Conservation (phyloP, 2,797 vertebrate genomes). For the Catharus ustulatus region DNA sequence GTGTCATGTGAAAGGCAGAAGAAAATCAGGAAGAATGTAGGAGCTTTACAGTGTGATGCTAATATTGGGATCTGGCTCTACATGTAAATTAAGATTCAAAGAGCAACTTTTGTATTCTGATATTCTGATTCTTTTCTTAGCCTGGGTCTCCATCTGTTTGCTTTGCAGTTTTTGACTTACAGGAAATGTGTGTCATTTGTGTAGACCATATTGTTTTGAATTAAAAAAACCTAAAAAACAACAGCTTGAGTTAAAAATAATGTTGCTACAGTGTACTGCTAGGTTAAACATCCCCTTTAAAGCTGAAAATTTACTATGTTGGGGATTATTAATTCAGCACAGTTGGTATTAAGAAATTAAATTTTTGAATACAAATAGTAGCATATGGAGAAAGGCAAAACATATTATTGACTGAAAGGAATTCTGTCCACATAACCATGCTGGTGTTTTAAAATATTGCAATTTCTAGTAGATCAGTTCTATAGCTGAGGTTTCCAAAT, state of each 20-base stretch:
- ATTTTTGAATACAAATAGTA: slow-evolving; percentile 19
- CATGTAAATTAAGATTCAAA: background rate
- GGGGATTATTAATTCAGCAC: slow-evolving; percentile 10
- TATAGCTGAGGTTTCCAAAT: background rate
- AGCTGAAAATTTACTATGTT: background rate
- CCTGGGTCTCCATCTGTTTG: slow-evolving; percentile 21
- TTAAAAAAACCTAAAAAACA: background rate
- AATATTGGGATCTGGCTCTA: background rate
- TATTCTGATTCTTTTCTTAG: background rate
- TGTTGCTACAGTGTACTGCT: background rate
- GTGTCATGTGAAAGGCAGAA: background rate
- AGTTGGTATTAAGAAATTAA: slow-evolving; percentile 19
- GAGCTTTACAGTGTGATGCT: background rate
- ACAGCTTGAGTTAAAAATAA: background rate
- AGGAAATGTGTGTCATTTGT: slow-evolving; percentile 1
- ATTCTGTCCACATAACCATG: background rate
- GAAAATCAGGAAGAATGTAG: background rate
- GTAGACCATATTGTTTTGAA: background rate
- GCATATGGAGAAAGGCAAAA: slow-evolving; percentile 7
- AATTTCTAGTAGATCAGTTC: background rate
- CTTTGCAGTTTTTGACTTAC: background rate
- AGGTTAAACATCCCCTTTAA: slow-evolving; percentile 36
- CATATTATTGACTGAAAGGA: background rate
- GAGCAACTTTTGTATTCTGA: background rate
- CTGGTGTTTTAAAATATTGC: background rate